phyloP scores from a whole-genome alignment of 35 echinoderm and acorn worm species.

The Anneissia japonica region DNA sequence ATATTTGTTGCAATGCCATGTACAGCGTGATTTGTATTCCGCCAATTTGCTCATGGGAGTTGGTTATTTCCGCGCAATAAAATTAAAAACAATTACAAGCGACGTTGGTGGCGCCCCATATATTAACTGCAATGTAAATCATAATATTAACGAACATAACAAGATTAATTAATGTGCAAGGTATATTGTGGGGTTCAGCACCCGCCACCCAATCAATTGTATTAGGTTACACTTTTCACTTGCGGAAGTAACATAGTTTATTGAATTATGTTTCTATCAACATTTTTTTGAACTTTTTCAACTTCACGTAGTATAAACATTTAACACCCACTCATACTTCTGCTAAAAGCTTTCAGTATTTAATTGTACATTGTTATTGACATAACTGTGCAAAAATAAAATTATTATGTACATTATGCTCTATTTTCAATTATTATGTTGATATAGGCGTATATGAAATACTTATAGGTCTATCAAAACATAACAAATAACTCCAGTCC shows the following conservation, averaged over 20 bases:
- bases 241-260: neutral
- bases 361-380: too few relatives aligned
- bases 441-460: too few relatives aligned
- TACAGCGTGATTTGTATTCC: neutral
- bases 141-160: neutral
- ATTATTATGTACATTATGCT: too few relatives aligned
- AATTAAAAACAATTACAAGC: neutral
- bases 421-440: too few relatives aligned
- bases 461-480: too few relatives aligned
- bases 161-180: neutral
- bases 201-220: neutral
- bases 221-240: neutral
- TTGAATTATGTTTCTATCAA: too few relatives aligned
- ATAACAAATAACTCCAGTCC: too few relatives aligned
- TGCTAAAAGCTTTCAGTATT: too few relatives aligned
- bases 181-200: neutral
- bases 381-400: too few relatives aligned
- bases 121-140: neutral
- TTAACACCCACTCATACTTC: too few relatives aligned
- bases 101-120: neutral
- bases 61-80: neutral
- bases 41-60: neutral
- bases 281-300: too few relatives aligned
- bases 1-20: slow-evolving; percentile 1
- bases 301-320: too few relatives aligned